Conservation (phyloP, 2,888 invertebrate genomes). For the Parthenolecanium corni region DNA sequence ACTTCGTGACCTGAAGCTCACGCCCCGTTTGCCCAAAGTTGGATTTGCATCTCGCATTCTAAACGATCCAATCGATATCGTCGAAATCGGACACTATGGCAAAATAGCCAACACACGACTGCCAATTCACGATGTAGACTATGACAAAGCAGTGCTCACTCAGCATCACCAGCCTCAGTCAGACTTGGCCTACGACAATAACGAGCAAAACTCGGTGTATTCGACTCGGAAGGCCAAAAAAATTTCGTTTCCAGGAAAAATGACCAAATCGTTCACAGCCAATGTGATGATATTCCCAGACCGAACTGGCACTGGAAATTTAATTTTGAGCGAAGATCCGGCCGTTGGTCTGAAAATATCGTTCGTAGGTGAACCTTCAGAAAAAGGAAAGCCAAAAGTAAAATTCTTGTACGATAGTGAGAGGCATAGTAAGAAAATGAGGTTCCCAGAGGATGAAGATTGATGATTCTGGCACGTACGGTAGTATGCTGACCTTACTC, state of each 20-base stretch:
- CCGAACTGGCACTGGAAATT: conserved; percentile 36
- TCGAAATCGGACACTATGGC: background rate
- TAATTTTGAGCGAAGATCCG: conserved; percentile 33
- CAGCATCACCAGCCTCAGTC: background rate
- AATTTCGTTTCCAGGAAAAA: conserved; percentile 2
- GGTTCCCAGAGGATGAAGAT: too few species aligned
- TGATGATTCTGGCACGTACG: too few species aligned
- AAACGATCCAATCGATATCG: conserved; percentile 15
- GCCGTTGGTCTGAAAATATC: conserved; percentile 26
- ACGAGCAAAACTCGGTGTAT: background rate
- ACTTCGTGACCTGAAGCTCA: too few species aligned
- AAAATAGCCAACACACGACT: too few species aligned
- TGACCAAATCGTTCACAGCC: background rate
- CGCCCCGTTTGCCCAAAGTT: too few species aligned
- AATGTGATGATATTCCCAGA: conserved; percentile 35
- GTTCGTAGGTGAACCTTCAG: background rate
- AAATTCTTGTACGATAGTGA: background rate
- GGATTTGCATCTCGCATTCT: background rate
- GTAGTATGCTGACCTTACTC: too few species aligned
- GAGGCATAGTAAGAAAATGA: too few species aligned
- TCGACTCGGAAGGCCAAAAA: background rate
- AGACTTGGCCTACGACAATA: too few species aligned
- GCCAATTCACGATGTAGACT: too few species aligned
- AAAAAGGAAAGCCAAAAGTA: background rate
- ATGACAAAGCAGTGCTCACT: too few species aligned